Base-by-base conservation (phyloP, 2,888 invertebrate genomes). In the Glyphotaelius pellucidus region DNA sequence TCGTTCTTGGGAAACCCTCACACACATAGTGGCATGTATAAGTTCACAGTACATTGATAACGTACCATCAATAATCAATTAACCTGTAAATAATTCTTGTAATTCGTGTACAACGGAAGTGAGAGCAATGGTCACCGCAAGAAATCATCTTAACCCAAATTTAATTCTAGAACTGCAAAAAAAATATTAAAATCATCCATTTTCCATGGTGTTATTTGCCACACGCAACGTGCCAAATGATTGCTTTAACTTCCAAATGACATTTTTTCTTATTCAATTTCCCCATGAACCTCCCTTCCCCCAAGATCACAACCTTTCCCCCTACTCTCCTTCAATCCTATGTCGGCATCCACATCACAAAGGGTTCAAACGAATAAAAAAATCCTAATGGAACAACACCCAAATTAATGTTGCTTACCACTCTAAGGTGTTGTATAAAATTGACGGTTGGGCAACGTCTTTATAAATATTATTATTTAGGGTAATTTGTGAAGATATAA, bases 391-490 rank as follows among this genome's bases (percentile, higher is more conserved):
- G 84, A 83, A 89, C 79, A 42, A 80, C 88, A 89, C 83, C 90
- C 84, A 90, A 92, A 92, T 92, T 92, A 90, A 89, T 90, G 92
- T 92, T 32, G 89, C 81, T 92, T 87, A 90, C 89, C 92, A 89
- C 92, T 89, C 83, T 81, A 52, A 91, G 92, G 92, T 91, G 92
- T 92, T 91, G 81, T 91, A 80, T 80, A 80, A 92, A 92, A 92
- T 92, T 92, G 91, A 89, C 85, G 91, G 92, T 89, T 89, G 32
- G 86, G 91, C 85, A 91, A 85, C 89, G n/a, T 89, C 90, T 92
- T 91, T 91, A 92, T 92, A 92, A 91, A 92, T 86, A 92, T 90
- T 92, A 52, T 93, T 93, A 93, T 93, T 93, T 91, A 81, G 91
- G 85, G 91, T 90, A 93, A 93, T 93, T 93, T 92, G 90, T 92